phyloP scores from a whole-genome alignment of 2,113 vertebrate species.

The Fulmarus glacialis region DNA sequence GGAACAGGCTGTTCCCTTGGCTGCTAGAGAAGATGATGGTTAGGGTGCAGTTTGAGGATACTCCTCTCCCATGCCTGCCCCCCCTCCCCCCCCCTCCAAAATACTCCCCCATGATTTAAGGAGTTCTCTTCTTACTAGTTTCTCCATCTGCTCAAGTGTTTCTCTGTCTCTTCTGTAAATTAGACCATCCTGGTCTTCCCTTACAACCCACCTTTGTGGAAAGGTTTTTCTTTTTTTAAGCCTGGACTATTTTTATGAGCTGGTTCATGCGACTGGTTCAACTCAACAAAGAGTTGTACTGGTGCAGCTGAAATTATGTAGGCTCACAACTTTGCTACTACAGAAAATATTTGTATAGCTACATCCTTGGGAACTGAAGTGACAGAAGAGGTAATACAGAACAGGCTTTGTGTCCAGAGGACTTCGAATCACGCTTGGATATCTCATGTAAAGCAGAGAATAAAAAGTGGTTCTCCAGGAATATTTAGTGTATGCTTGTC shows the following conservation, averaged over 20 bases:
- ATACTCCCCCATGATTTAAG: neutral
- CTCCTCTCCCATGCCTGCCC: neutral
- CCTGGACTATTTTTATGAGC: neutral
- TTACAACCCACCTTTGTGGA: neutral
- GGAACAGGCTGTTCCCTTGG: constrained; percentile 1
- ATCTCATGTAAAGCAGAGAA: neutral
- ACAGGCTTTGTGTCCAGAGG: neutral
- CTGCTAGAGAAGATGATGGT: neutral
- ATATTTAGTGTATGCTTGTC: neutral
- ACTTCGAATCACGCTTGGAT: neutral
- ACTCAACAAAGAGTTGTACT: neutral
- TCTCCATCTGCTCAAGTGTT: neutral
- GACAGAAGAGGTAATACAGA: neutral
- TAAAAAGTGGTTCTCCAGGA: neutral
- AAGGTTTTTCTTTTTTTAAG: neutral
- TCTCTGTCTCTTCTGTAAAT: neutral
- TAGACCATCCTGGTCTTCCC: neutral
- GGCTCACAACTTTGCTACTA: neutral
- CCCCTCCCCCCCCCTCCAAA: accelerated
- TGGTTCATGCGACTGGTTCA: too few relatives aligned
- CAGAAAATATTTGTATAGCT: neutral
- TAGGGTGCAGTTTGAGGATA: neutral
- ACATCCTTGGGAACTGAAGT: neutral
- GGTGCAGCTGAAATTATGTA: neutral
- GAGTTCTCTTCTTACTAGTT: neutral